Evolutionary conservation across 1,140 invertebrate genomes (phyloP).

Genomic region (Brachionus rotundiformis): DNA sequence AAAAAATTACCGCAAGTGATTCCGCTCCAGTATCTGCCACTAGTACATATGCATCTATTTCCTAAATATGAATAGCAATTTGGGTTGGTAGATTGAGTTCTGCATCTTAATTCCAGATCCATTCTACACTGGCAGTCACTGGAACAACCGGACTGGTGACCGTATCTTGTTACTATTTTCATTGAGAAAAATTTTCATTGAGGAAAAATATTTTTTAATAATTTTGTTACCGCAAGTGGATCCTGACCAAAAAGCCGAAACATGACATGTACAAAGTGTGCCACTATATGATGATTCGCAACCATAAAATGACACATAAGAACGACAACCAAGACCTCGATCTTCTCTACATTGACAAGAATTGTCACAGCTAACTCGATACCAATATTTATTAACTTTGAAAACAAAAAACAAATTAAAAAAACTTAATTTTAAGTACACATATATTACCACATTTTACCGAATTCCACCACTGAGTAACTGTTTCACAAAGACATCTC

Average conservation of each 20-base stretch:
- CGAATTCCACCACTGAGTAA: constrained; percentile 1
- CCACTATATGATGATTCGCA: background rate
- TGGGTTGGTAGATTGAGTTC: background rate
- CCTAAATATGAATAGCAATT: background rate
- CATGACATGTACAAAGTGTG: background rate
- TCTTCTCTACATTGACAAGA: constrained; percentile 17
- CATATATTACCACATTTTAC: background rate
- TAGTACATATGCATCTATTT: background rate
- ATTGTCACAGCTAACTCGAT: background rate
- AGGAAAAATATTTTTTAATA: background rate
- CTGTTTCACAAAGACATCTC: constrained; percentile 1
- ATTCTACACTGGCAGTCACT: background rate
- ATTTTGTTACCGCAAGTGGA: background rate
- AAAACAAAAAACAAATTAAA: background rate
- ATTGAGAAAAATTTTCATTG: background rate
- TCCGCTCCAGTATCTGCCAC: background rate
- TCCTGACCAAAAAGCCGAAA: background rate
- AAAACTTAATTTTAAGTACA: too few relatives aligned
- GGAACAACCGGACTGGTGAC: background rate
- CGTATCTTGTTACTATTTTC: background rate
- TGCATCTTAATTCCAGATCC: background rate
- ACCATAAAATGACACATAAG: background rate
- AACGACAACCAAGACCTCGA: background rate
- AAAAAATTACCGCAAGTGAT: background rate
- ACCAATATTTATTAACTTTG: background rate